These are phyloP conservation scores for Oxystoma pomonae DNA, from an alignment of 2,888 invertebrate species.

Conservation along the genomic window DNA sequence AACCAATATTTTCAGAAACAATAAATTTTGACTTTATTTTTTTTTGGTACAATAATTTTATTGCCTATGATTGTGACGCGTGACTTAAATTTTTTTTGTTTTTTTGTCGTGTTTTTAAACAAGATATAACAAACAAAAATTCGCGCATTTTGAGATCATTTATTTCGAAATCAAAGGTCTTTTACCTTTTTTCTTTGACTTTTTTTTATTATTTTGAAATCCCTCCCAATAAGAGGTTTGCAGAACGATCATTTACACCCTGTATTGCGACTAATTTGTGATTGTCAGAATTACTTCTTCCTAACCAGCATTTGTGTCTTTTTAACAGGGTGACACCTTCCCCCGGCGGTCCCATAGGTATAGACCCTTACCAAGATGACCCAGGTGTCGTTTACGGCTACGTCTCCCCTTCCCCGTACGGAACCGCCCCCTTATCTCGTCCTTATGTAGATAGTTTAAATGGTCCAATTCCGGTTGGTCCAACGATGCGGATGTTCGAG, in stretches of 20 bases:
- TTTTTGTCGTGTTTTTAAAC: too few species aligned
- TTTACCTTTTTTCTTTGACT: background rate
- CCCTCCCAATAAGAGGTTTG: background rate
- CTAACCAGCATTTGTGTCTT: too few species aligned
- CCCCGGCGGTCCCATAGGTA: conserved; percentile 55
- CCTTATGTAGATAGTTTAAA: conserved; percentile 54
- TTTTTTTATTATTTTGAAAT: conserved; percentile 5
- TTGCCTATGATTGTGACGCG: too few species aligned
- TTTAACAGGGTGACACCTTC: conserved; percentile 58
- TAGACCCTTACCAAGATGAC: conserved; percentile 63
- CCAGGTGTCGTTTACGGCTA: conserved; percentile 61
- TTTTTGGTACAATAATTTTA: too few species aligned
- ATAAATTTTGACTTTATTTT: too few species aligned
- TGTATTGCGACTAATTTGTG: too few species aligned
- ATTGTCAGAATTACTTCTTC: too few species aligned
- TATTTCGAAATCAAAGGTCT: background rate
- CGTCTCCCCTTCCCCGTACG: conserved; percentile 61
- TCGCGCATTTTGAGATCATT: too few species aligned
- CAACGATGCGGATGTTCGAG: conserved; percentile 62
- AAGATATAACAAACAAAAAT: too few species aligned
- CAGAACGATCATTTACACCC: too few species aligned
- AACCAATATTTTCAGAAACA: too few species aligned
- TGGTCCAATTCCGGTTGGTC: conserved; percentile 47
- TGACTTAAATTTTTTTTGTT: too few species aligned
- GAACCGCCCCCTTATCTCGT: conserved; percentile 50